Evolutionary conservation across 2,797 vertebrate genomes (phyloP), one percentile per base, ranked within the genome.

Genomic region (Chaenodraco wilsoni): DNA sequence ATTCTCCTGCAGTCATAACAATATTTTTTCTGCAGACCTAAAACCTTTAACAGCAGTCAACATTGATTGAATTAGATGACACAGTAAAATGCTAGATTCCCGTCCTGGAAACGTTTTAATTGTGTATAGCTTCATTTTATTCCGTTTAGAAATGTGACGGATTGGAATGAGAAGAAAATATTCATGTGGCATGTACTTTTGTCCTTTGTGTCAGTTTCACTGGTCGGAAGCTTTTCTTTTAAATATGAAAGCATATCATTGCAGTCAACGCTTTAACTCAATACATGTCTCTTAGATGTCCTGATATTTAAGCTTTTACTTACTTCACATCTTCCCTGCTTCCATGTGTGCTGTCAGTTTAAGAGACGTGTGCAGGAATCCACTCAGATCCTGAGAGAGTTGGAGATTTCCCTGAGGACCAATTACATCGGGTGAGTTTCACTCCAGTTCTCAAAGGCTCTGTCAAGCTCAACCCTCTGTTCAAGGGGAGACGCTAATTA

Each of bases 401-500:
- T 99, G 91, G 97, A 99, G 91, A 99, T 97, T 76, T 99, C 98
- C 76, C 87, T 99, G 84, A 93, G 97, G 85, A 99, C 97, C 78
- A 99, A 98, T 88, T 95, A 98, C 76, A 99, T 99, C 0, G 97
- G 97, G 98, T 99, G 74, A 95, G 94, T 79, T 33, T 27, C 50
- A 0, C 40, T 44, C 8, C n/a, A 9, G 1, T 2, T 63, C 17
- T 19, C 69, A 6, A 7, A 58, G 9, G 1, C 7, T 46, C 31
- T 0, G 14, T 37, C 33, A 37, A 12, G 43, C 3, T 45, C 6
- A 37, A 45, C 16, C 13, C 0, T 0, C n/a, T n/a, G 45, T 65
- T 31, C 8, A 0, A 54, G 40, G 27, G 65, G 13, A 19, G 1
- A 27, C 1, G 9, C 19, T 50, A 59, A n/a, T 41, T 48, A 23